These are phyloP conservation scores for Drosophila kohkoa DNA, from an alignment of 1,140 invertebrate species.

Conservation along the genomic window DNA sequence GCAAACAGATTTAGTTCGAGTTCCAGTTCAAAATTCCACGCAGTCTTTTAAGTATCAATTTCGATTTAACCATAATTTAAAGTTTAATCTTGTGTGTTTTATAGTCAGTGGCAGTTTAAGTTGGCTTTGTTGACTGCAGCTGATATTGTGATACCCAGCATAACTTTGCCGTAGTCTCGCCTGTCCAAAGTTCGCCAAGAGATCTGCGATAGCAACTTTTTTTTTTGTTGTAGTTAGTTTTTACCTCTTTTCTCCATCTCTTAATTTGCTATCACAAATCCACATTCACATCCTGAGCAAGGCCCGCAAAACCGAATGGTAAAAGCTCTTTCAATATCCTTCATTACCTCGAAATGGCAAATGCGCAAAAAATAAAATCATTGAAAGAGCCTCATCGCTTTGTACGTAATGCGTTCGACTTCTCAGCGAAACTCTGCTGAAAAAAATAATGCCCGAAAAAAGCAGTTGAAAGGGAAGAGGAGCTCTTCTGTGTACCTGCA, in stretches of 20 bases:
- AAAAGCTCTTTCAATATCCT: slow-evolving; percentile 80
- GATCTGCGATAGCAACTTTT: slow-evolving; percentile 40
- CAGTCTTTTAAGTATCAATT: background rate
- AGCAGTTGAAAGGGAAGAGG: background rate
- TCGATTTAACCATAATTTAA: background rate
- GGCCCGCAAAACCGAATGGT: slow-evolving; percentile 29
- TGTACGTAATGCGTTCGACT: slow-evolving; percentile 81
- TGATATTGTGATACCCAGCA: slow-evolving; percentile 13
- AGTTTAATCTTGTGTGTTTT: slow-evolving; percentile 5
- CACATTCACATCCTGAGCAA: slow-evolving; percentile 44
- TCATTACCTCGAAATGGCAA: slow-evolving; percentile 74
- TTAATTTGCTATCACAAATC: slow-evolving; percentile 67
- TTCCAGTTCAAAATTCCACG: background rate
- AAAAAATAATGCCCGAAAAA: slow-evolving; percentile 21
- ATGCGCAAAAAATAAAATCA: slow-evolving; percentile 79
- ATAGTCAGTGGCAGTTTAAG: slow-evolving; percentile 1
- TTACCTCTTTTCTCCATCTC: slow-evolving; percentile 7
- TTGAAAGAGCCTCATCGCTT: slow-evolving; percentile 71
- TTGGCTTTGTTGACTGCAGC: slow-evolving; percentile 12
- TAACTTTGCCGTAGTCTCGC: slow-evolving; percentile 29
- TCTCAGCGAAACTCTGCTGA: slow-evolving; percentile 66
- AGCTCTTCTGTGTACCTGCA: slow-evolving; percentile 32
- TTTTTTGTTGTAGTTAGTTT: background rate
- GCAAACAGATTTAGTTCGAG: slow-evolving; percentile 3
- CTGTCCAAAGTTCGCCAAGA: slow-evolving; percentile 35